phyloP scores from a whole-genome alignment of 2,797 vertebrate genomes.

The Phoebastria nigripes region DNA sequence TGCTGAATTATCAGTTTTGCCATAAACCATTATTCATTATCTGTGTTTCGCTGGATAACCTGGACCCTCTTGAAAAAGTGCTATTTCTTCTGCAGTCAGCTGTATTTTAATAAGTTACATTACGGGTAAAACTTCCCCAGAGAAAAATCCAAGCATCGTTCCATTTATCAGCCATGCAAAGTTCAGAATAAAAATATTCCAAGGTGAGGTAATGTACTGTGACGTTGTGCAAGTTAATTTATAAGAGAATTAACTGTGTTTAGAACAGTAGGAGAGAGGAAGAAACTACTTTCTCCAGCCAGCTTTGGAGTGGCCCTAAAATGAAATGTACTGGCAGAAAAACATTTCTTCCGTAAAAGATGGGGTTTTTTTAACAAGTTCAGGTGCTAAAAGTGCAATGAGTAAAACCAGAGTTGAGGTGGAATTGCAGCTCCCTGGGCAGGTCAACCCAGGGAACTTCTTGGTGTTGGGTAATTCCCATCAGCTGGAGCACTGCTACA shows the following conservation, averaged over 20 bases:
- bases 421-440: neutral
- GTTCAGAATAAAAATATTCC: slow-evolving; percentile 29
- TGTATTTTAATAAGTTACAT: slow-evolving; percentile 52
- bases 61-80: neutral
- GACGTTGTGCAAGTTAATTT: slow-evolving; percentile 42
- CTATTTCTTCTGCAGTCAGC: slow-evolving; percentile 6
- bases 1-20: slow-evolving; percentile 27
- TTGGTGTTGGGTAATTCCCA: neutral
- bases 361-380: neutral
- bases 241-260: slow-evolving; percentile 54
- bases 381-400: neutral
- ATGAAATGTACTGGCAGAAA: neutral
- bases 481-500: neutral
- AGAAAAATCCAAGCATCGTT: slow-evolving; percentile 30
- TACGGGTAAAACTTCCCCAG: slow-evolving; percentile 21
- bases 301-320: neutral
- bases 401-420: neutral
- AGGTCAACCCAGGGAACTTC: neutral
- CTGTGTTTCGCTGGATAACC: neutral
- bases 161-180: slow-evolving; percentile 15
- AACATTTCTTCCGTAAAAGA: neutral
- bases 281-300: neutral
- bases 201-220: slow-evolving; percentile 26
- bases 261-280: neutral
- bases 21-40: slow-evolving; percentile 50